phyloP scores from a whole-genome alignment of 2,888 invertebrate genomes.

The Cordilura impudica region DNA sequence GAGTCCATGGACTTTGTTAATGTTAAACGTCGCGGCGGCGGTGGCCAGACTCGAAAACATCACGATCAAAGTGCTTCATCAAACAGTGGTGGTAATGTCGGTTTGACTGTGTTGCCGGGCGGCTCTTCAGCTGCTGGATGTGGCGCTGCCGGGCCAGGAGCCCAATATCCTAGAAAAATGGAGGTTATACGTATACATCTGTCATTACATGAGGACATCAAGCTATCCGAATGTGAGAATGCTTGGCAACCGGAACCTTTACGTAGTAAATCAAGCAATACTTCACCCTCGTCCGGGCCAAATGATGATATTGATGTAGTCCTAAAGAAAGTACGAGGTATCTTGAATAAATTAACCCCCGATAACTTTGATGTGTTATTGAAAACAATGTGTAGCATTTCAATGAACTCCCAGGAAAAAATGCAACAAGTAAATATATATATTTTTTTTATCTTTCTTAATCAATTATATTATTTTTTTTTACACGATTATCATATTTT shows the following conservation, averaged over 20 bases:
- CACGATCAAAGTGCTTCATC: constrained; percentile 64
- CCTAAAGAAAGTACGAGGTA: constrained; percentile 74
- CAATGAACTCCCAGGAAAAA: constrained; percentile 71
- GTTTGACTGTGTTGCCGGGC: constrained; percentile 42
- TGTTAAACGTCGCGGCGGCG: constrained; percentile 69
- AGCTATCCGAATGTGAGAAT: constrained; percentile 74
- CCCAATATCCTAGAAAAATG: constrained; percentile 64
- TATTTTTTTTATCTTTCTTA: not conserved
- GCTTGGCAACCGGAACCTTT: constrained; percentile 74
- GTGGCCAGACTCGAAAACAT: constrained; percentile 67
- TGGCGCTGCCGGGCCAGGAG: not conserved
- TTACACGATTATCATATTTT: too few relatives aligned
- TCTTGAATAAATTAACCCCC: constrained; percentile 74
- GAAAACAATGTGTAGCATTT: constrained; percentile 72
- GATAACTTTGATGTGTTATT: constrained; percentile 75
- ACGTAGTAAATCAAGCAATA: constrained; percentile 63
- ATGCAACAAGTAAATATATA: constrained; percentile 71
- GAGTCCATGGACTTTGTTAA: constrained; percentile 71
- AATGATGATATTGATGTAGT: constrained; percentile 71
- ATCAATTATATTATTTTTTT: not conserved
- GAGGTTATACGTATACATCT: constrained; percentile 74
- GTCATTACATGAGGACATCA: constrained; percentile 74
- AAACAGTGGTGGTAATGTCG: too few relatives aligned
- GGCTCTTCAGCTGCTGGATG: constrained; percentile 12
- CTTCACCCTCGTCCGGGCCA: constrained; percentile 8